Evolutionary conservation across 2,113 vertebrate species (phyloP).

Genomic region (Dipodomys stephensi): DNA sequence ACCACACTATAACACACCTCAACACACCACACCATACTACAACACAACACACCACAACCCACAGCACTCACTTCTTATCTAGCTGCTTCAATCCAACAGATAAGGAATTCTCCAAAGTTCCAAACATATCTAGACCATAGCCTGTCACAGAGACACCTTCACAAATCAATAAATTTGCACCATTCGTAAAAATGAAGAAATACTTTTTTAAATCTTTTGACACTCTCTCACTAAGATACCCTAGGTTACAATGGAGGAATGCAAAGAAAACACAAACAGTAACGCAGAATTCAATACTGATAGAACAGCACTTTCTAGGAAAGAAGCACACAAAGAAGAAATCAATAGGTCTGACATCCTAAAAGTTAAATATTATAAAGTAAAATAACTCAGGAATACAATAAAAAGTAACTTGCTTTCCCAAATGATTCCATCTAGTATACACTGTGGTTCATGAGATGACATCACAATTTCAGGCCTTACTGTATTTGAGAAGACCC

Average conservation of each 20-base stretch:
- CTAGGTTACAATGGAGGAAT: not conserved
- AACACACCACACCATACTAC: no score
- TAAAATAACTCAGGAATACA: slow-evolving; percentile 38
- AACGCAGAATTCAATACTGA: not conserved
- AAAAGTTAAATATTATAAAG: not conserved
- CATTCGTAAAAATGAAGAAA: not conserved
- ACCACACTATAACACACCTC: no score
- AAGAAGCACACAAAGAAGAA: slow-evolving; percentile 23
- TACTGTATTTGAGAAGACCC: not conserved
- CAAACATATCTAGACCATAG: not conserved
- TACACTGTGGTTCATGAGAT: not conserved
- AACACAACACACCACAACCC: no score
- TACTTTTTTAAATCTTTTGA: not conserved
- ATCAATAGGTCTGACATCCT: not conserved
- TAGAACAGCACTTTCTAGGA: slow-evolving; percentile 27
- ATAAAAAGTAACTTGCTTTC: slow-evolving; percentile 34
- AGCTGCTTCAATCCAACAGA: no score
- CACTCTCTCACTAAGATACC: not conserved
- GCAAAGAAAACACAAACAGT: not conserved
- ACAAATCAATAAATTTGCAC: not conserved
- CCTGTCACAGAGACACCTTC: not conserved
- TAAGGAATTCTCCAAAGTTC: not conserved
- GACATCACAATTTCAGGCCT: not conserved
- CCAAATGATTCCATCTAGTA: not conserved
- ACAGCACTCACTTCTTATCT: not conserved